Conservation (phyloP, 2,113 vertebrate genomes). For the Cyanoliseus patagonus region DNA sequence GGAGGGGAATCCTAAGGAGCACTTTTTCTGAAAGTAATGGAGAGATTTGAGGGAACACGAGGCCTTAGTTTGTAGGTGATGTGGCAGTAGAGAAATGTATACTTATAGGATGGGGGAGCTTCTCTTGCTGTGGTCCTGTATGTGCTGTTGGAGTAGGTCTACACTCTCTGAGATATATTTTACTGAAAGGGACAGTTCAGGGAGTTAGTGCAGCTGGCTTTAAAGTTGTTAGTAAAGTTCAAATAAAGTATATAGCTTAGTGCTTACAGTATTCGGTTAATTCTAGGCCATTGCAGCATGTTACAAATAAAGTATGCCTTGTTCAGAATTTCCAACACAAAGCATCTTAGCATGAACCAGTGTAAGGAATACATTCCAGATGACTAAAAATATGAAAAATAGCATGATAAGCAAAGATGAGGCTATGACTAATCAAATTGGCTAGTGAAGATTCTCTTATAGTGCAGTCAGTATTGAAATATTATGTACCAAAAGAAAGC, state of each 20-base stretch:
- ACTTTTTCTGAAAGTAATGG: background rate
- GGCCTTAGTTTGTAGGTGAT: background rate
- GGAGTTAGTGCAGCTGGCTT: background rate
- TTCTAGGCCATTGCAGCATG: background rate
- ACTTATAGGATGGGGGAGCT: rapidly evolving
- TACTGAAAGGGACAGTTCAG: background rate
- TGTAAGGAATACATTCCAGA: constrained; percentile 29
- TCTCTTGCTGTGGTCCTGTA: background rate
- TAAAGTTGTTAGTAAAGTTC: background rate
- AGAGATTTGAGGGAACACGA: rapidly evolving
- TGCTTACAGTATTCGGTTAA: background rate
- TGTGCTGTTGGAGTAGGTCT: background rate
- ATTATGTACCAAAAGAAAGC: constrained; percentile 13
- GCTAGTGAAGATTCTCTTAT: constrained; percentile 1
- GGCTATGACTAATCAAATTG: constrained; percentile 53
- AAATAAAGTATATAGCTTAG: background rate
- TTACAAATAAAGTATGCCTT: constrained; percentile 27
- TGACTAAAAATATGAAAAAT: constrained; percentile 17
- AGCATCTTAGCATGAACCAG: constrained; percentile 19
- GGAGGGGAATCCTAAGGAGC: background rate
- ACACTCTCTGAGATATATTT: background rate
- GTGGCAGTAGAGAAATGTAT: background rate
- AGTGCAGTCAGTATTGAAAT: constrained; percentile 29
- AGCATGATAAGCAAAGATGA: constrained; percentile 30
- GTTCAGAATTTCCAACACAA: constrained; percentile 38